A percentile compares a stretch with the other conserved stretches of the same genome.
These are phyloP conservation scores for Lasioglossum marginatum DNA, from an alignment of 2,888 invertebrate species.

Conservation along the genomic window DNA sequence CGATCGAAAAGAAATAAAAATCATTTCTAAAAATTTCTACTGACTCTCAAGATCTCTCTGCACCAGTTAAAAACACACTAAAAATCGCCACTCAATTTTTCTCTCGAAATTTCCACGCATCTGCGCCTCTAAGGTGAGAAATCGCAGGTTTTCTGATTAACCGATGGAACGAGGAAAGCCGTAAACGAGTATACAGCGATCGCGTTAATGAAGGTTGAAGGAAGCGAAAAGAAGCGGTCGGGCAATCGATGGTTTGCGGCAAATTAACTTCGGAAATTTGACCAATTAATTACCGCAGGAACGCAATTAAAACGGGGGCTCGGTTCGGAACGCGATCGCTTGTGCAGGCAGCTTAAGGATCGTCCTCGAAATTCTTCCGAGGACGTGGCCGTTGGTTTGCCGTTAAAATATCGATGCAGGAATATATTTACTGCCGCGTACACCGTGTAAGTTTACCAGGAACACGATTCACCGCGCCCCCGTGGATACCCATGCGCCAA, in stretches of 20 bases:
- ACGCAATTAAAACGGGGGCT: conserved; percentile 20
- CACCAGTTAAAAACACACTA: fast-evolving
- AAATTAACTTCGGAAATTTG: conserved; percentile 21
- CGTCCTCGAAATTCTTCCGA: conserved; percentile 59
- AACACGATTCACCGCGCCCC: conserved; percentile 72
- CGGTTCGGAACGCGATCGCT: conserved; percentile 35
- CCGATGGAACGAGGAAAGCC: neutral
- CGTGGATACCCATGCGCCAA: conserved; percentile 67
- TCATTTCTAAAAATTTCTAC: neutral
- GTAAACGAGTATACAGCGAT: neutral
- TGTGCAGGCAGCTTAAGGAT: conserved; percentile 58
- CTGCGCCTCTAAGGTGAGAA: neutral
- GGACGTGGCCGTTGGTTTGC: conserved; percentile 55
- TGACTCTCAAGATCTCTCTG: too few relatives aligned
- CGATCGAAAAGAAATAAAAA: neutral
- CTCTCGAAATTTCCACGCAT: neutral
- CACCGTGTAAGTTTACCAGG: conserved; percentile 72
- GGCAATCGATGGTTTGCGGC: conserved; percentile 2
- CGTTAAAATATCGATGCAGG: conserved; percentile 72
- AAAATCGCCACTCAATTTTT: neutral
- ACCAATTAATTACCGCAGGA: conserved; percentile 21
- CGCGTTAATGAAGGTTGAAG: neutral
- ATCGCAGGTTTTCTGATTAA: neutral
- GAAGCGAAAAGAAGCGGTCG: neutral
- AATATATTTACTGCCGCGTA: conserved; percentile 72